These are phyloP conservation scores for Gallinago media DNA, from an alignment of 2,113 vertebrate species.

Conservation along the genomic window DNA sequence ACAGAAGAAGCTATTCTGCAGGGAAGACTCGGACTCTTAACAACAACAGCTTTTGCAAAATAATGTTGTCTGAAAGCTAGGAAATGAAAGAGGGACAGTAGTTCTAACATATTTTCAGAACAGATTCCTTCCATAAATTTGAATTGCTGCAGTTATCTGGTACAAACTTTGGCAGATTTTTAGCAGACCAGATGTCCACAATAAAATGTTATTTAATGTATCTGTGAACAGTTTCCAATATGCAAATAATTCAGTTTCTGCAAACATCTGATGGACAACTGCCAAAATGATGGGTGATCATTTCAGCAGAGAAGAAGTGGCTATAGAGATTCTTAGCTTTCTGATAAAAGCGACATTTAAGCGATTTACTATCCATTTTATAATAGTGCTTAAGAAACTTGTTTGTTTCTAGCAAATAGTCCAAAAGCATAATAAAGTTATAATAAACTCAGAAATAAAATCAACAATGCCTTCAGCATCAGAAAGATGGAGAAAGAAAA, in stretches of 20 bases:
- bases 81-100: not conserved
- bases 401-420: not conserved
- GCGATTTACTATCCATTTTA: not conserved
- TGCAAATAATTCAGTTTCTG: conserved; percentile 65
- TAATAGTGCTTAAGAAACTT: not conserved
- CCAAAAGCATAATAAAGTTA: not conserved
- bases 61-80: not conserved
- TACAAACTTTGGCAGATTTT: conserved; percentile 69
- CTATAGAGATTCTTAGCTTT: not conserved
- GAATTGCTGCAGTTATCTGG: conserved; percentile 54
- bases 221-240: conserved; percentile 75
- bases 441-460: conserved; percentile 31
- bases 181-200: conserved; percentile 78
- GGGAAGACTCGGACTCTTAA: not conserved
- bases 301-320: not conserved
- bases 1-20: not conserved
- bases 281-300: conserved; percentile 45
- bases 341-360: not conserved
- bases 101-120: conserved; percentile 45
- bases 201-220: conserved; percentile 77
- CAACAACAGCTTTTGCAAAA: conserved; percentile 16
- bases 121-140: conserved; percentile 50
- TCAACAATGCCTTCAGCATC: not conserved
- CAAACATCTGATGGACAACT: conserved; percentile 61
- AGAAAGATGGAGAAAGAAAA: not conserved